phyloP scores from a whole-genome alignment of 2,888 invertebrate genomes.

The Epinotia ramella region DNA sequence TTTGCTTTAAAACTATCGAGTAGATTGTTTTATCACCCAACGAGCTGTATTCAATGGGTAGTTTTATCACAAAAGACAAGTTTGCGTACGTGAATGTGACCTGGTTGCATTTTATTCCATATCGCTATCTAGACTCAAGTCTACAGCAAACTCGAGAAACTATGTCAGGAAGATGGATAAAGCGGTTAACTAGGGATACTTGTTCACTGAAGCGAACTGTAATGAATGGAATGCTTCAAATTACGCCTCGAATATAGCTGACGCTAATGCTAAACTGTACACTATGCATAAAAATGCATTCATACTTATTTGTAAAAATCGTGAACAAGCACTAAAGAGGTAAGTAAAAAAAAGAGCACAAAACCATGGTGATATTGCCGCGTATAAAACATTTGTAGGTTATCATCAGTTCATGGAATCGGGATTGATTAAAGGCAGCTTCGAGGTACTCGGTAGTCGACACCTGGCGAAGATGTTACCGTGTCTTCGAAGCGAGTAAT shows the following conservation, averaged over 20 bases:
- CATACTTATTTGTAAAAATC: conserved; percentile 15
- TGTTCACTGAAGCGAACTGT: conserved; percentile 37
- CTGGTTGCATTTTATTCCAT: conserved; percentile 37
- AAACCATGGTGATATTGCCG: neutral
- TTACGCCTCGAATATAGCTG: conserved; percentile 24
- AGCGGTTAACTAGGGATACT: conserved; percentile 42
- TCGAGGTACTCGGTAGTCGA: conserved; percentile 33
- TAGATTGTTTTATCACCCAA: neutral
- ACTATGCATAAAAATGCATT: conserved; percentile 10
- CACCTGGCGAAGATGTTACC: conserved; percentile 43
- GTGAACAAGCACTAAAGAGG: conserved; percentile 18
- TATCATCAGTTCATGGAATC: conserved; percentile 14
- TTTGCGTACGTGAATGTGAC: conserved; percentile 28
- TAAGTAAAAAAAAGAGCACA: conserved; percentile 7
- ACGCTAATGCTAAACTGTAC: conserved; percentile 20
- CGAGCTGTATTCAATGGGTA: conserved; percentile 7
- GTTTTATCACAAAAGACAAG: conserved; percentile 24
- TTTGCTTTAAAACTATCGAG: neutral
- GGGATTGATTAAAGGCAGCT: conserved; percentile 38
- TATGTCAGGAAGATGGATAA: conserved; percentile 41
- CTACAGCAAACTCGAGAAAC: conserved; percentile 35
- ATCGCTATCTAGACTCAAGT: conserved; percentile 26
- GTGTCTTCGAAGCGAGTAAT: conserved; percentile 49
- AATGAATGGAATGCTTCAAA: conserved; percentile 41
- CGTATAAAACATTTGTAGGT: conserved; percentile 7